These are phyloP conservation scores for Temnothorax rugatulus DNA, from an alignment of 2,888 invertebrate genomes.

Conservation along the genomic window DNA sequence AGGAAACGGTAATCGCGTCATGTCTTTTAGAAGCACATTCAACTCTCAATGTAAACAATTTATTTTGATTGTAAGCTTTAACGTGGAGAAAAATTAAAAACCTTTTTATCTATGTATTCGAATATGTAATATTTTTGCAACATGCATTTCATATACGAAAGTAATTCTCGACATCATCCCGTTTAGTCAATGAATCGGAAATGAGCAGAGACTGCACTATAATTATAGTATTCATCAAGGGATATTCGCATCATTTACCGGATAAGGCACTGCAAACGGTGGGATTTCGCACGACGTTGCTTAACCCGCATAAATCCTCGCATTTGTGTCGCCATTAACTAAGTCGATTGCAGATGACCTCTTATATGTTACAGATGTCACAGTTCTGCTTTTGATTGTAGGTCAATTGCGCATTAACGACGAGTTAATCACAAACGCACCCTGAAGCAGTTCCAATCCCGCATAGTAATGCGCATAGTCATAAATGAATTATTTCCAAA, in stretches of 20 bases:
- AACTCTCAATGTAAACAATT: not conserved
- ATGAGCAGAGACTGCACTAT: constrained; percentile 1
- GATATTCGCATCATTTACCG: constrained; percentile 41
- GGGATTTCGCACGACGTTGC: constrained; percentile 18
- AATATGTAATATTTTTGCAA: not conserved
- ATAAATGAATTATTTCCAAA: constrained; percentile 64
- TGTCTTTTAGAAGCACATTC: not conserved
- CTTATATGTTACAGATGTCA: constrained; percentile 75
- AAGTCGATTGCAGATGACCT: constrained; percentile 74
- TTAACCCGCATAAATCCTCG: constrained; percentile 54
- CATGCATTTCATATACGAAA: not conserved
- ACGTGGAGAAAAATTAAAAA: not conserved
- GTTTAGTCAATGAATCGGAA: not conserved
- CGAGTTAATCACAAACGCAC: constrained; percentile 68
- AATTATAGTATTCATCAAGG: constrained; percentile 32
- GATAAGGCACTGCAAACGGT: not conserved
- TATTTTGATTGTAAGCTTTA: not conserved
- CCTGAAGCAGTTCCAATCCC: constrained; percentile 57
- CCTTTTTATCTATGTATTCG: not conserved
- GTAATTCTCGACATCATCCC: not conserved
- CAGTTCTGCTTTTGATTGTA: constrained; percentile 67
- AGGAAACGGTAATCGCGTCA: not conserved
- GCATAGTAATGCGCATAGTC: constrained; percentile 8
- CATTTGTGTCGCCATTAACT: constrained; percentile 65
- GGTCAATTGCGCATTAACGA: constrained; percentile 73